phyloP scores from a whole-genome alignment of 2,113 vertebrate genomes.

The Numida meleagris region DNA sequence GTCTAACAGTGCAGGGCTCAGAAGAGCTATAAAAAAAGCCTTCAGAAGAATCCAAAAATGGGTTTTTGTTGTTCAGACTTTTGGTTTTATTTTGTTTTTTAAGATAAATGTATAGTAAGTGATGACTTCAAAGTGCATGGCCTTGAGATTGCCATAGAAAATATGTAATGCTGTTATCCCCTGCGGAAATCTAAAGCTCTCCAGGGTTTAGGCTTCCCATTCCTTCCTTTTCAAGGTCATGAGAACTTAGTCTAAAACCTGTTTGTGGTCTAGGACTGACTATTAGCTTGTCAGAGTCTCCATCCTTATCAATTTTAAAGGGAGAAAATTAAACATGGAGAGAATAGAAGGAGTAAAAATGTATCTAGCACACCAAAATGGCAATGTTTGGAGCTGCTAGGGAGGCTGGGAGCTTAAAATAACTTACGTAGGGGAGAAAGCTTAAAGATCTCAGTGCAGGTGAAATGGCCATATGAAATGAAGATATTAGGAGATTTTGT shows the following conservation, averaged over 20 bases:
- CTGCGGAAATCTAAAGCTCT: background rate
- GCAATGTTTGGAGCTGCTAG: background rate
- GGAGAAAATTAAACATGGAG: background rate
- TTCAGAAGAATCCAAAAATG: background rate
- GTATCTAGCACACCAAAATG: background rate
- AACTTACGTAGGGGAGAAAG: background rate
- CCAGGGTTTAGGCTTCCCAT: background rate
- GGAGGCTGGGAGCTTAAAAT: background rate
- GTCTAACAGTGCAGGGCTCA: background rate
- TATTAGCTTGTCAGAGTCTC: background rate
- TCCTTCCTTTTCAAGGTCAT: background rate
- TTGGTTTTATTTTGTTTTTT: background rate
- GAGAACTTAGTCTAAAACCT: background rate
- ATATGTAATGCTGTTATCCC: background rate
- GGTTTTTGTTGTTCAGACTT: background rate
- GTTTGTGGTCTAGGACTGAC: background rate
- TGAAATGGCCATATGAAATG: background rate
- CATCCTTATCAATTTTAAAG: background rate
- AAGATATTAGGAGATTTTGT: slow-evolving; percentile 6
- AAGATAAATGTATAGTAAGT: background rate
- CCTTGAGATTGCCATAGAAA: background rate
- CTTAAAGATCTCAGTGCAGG: background rate
- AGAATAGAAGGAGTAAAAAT: background rate
- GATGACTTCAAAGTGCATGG: background rate
- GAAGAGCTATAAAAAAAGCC: background rate